Evolutionary conservation across 2,797 vertebrate genomes (phyloP).

Genomic region (Hypotaenidia okinawae): DNA sequence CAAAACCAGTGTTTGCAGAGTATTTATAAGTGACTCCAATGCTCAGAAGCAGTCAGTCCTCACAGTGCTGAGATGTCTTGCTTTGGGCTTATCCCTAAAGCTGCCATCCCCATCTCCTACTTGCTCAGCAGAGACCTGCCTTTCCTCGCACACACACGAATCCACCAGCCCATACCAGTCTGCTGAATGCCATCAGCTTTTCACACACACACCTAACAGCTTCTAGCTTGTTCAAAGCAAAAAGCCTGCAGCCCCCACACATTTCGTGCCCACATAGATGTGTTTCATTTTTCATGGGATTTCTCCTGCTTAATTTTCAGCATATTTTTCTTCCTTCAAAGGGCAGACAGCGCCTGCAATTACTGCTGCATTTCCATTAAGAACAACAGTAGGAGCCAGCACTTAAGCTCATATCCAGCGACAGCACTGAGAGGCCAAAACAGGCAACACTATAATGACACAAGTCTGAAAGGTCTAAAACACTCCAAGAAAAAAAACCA

Average conservation of each 20-base stretch:
- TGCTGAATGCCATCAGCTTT: neutral
- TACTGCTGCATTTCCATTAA: neutral
- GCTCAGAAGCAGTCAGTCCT: rapidly evolving
- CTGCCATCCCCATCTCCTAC: neutral
- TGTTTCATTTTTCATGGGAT: neutral
- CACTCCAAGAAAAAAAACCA: neutral
- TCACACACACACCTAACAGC: neutral
- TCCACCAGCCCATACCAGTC: neutral
- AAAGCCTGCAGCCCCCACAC: neutral
- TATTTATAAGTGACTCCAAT: neutral
- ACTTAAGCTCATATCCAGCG: neutral
- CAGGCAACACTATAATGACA: neutral
- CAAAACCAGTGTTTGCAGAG: neutral
- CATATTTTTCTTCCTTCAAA: neutral
- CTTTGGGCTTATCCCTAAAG: neutral
- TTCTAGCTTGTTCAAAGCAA: neutral
- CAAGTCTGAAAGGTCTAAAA: neutral
- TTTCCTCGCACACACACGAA: neutral
- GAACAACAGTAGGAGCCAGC: neutral
- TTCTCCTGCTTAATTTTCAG: neutral
- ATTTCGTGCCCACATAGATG: neutral
- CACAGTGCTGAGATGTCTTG: neutral
- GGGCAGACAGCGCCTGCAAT: neutral
- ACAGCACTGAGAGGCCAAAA: neutral
- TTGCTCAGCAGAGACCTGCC: neutral